Evolutionary conservation across 2,888 invertebrate species (phyloP), one percentile per base, ranked within the genome.

Genomic region (Alentia gelatinosa): DNA sequence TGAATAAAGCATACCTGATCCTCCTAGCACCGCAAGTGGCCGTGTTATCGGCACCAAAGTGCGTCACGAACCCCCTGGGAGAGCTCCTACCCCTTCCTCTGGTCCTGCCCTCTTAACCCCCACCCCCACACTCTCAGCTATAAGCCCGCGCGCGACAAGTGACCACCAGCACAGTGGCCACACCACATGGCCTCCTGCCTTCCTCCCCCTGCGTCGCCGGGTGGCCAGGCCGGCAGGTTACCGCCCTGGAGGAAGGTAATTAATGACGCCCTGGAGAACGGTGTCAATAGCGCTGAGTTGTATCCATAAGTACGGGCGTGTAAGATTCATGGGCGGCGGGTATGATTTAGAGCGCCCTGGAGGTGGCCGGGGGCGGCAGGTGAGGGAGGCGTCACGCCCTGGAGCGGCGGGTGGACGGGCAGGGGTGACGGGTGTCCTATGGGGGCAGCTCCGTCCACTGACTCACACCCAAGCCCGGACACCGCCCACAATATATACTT

Each of bases 221-320:
- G 26, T 68, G 68, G 33, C 47, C 47, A 47, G 47, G 47, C 19
- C 26, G 68, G 26, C 68, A 30, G 68, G 68, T 30, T 26, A 68
- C 19, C 12, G 47, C 86, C 19, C 86, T 33, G 47, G 26, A 33
- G 47, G 30, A 15, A 47, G 50, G 86, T 86, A 86, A 86, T 86
- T 86, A 86, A 86, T 50, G 86, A 86, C 47, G 30, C 86, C 35
- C 86, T 33, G 86, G 86, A 86, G 86, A 23, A 30, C 42, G 47
- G 47, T 35, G 86, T 86, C 86, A 86, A 86, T 86, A 86, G 86
- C 47, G 86, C 50, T 42, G 86, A 86, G 86, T 86, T 86, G 86
- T 86, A 86, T 86, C 86, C 42, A 86, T 86, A 86, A 86, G 86
- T 47, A 86, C 30, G 30, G 86, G 33, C 86, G n/a, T 86, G 86